Evolutionary conservation across 2,797 vertebrate species (phyloP).

Genomic region (Lithobates pipiens): DNA sequence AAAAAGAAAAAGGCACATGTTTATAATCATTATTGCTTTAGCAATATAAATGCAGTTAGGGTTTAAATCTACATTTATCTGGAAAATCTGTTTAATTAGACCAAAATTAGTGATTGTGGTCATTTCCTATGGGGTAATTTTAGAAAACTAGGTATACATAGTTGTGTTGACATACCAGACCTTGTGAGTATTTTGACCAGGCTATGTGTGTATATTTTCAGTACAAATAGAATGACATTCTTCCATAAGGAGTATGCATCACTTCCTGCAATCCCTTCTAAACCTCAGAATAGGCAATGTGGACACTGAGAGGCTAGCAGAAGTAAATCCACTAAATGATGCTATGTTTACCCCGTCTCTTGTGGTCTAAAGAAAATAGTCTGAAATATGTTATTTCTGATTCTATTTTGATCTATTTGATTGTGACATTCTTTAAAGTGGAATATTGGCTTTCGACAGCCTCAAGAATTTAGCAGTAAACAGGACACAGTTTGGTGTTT

Average conservation of each 20-base stretch:
- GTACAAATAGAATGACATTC: conserved; percentile 1
- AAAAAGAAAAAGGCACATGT: no score
- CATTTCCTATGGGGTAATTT: no score
- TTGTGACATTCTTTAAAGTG: conserved; percentile 17
- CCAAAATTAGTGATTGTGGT: no score
- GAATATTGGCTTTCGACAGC: conserved; percentile 16
- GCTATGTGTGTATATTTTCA: no score
- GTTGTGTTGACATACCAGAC: no score
- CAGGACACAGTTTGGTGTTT: conserved; percentile 14
- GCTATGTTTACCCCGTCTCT: conserved; percentile 25
- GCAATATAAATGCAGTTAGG: no score
- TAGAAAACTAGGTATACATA: no score
- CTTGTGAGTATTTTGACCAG: no score
- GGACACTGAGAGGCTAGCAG: conserved; percentile 2
- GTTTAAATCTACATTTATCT: no score
- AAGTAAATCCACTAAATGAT: conserved; percentile 5
- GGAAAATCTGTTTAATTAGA: no score
- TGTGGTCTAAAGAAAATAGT: conserved; percentile 40
- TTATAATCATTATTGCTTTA: no score
- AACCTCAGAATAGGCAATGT: conserved; percentile 2
- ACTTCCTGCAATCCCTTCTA: not conserved
- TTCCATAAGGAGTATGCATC: not conserved
- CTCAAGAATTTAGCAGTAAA: conserved; percentile 34
- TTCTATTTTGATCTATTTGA: conserved; percentile 50
- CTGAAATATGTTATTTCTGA: conserved; percentile 46